Evolutionary conservation across 2,113 vertebrate genomes (phyloP), one percentile per base, ranked within the genome.

Genomic region (Tretioscincus oriximinensis): DNA sequence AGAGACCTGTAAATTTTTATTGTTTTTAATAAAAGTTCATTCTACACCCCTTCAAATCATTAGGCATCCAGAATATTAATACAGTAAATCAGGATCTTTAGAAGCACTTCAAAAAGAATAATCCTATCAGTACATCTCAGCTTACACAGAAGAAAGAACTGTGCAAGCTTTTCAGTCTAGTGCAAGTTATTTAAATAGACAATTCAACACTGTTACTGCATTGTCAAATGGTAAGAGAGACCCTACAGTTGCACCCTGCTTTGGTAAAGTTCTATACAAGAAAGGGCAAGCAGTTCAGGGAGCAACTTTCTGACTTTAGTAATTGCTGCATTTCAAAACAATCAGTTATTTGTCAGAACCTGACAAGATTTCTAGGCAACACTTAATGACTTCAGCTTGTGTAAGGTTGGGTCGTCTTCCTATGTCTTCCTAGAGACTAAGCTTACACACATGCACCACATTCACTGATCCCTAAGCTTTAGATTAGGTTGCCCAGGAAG

Each of bases 141-240:
- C 41, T 60, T 41, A 69, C 31, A 21, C 20, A 70, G 51, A 18
- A 7, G 54, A 51, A 78, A 41, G 22, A 18, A 16, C 51, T 28
- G 4, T 78, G 4, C 31, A 22, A 31, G n/a, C 16, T 60, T 45
- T 28, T 5, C 54, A 54, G 54, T 18, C 6, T 0, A 9, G 26
- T 63, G 35, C 66, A 54, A 75, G 68, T 84, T 77, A 66, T 80
- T 89, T 78, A 81, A 76, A 82, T 58, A 45, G 63, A 78, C 65
- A n/a, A 49, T 66, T 73, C 7, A 51, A 28, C 54, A 54, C 11
- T 8, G 18, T 16, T 69, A 31, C 58, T 64, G 70, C 35, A 12
- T 31, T 71, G 28, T 28, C 18, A 47, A 70, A 41, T 47, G 54
- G 28, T 63, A n/a, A 79, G 24, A 41, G 16, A 41, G 8, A 12